Base-by-base conservation (phyloP, 2,888 invertebrate genomes). In the Dolichopus griseipennis region DNA sequence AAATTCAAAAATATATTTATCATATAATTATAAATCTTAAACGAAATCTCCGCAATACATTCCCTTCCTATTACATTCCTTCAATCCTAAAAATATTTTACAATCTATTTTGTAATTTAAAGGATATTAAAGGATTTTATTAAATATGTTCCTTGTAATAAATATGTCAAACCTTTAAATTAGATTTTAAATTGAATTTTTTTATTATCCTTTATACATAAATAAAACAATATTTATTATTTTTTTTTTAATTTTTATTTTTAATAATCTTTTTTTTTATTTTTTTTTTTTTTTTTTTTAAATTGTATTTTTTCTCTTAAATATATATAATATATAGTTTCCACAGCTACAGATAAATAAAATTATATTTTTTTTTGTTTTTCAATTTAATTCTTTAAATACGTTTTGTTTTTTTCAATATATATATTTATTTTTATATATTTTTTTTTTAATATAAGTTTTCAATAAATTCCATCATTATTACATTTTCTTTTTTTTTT, bases 321-420 rank as follows among this genome's bases (percentile, higher is more conserved):
- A 52, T 52, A n/a, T 52, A 52, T 52, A 52, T 18, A 52, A 27
- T 12, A n/a, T 52, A 52, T n/a, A 52, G 52, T 52, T 52, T 52
- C 52, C 52, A 52, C 52, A 52, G 52, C 52, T 52, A 52, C 52
- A 52, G 52, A 52, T 52, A 52, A 52, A 52, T 52, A 52, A 37
- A 52, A 18, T 52, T 52, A 52, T 52, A 12, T 37, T 37, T 37
- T 37, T 37, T 10, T 10, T 37, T 37, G 8, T 37, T 37, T 37
- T 37, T 12, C 37, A 37, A 10, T 37, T 37, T 10, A 37, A 37
- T 37, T 37, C 12, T 37, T 37, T 37, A 37, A 37, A 37, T 37
- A 37, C 12, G 1, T 12, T 37, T 7, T 34, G 5, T 37, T 27
- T 27, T 27, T 27, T 27, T 27, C 27, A 37, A 52, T 52, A 52